phyloP scores from a whole-genome alignment of 37 sponge, comb jelly and placozoan genomes.

The Ianthella basta region DNA sequence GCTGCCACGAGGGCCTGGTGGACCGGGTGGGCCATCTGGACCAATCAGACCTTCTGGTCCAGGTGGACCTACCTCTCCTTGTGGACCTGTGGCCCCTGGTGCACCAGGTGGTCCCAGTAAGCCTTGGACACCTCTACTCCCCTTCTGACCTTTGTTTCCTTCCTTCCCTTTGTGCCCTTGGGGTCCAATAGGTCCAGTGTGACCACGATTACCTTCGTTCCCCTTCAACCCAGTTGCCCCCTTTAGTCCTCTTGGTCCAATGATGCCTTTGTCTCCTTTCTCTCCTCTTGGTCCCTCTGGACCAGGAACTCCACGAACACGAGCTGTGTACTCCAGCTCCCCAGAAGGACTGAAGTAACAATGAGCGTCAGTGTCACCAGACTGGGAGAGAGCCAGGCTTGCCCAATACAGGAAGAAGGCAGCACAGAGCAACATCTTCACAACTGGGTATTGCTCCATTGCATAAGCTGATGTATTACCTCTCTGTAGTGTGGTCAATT shows the following conservation, averaged over 20 bases:
- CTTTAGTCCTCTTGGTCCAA: constrained; percentile 28
- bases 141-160: constrained; percentile 27
- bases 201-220: constrained; percentile 24
- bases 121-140: not conserved
- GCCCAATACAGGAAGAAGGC: not conserved
- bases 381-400: not conserved
- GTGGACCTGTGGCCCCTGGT: not conserved
- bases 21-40: not conserved
- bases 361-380: not conserved
- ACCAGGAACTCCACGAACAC: constrained; percentile 43
- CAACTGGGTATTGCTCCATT: no score
- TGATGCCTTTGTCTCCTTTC: constrained; percentile 8
- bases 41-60: not conserved
- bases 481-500: no score
- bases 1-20: not conserved
- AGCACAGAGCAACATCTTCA: no score
- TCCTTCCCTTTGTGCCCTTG: not conserved
- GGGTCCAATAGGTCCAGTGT: constrained; percentile 10
- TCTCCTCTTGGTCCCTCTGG: constrained; percentile 34
- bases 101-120: not conserved
- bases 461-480: no score
- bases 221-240: constrained; percentile 27
- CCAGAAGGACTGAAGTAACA: not conserved
- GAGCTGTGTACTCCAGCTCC: not conserved
- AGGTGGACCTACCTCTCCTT: constrained; percentile 2